Percentiles rank a stretch among this genome's conserved stretches.
These are phyloP conservation scores for Hartigia nigra DNA, from an alignment of 2,888 invertebrate species.

Conservation along the genomic window DNA sequence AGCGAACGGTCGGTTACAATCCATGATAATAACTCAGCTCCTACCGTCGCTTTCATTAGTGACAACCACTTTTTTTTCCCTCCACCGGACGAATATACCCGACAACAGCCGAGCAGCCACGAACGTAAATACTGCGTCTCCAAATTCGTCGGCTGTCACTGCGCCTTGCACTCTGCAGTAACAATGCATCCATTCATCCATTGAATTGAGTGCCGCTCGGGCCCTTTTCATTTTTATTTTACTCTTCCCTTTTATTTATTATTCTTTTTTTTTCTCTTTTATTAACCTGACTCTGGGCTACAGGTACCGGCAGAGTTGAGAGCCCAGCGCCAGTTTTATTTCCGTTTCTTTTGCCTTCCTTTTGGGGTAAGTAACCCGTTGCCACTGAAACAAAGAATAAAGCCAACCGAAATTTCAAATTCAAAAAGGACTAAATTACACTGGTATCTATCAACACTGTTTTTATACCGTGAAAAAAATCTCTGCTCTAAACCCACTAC, in stretches of 20 bases:
- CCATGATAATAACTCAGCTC: background rate
- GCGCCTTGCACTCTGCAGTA: conserved; percentile 35
- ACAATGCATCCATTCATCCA: conserved; percentile 49
- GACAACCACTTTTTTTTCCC: conserved; percentile 8
- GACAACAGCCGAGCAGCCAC: conserved; percentile 1
- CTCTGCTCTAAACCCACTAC: background rate
- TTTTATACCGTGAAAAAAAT: background rate
- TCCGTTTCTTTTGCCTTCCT: conserved; percentile 1
- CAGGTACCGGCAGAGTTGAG: background rate
- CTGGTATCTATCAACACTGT: background rate
- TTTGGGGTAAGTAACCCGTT: conserved; percentile 8
- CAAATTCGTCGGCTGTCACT: conserved; percentile 25
- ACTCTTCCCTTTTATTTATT: conserved; percentile 13
- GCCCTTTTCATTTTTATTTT: conserved; percentile 9
- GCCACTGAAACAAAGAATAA: background rate
- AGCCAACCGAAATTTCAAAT: background rate
- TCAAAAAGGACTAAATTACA: background rate
- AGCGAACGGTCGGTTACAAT: conserved; percentile 31
- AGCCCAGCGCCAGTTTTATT: conserved; percentile 18
- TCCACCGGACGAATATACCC: background rate
- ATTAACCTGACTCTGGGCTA: background rate
- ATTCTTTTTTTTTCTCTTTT: conserved; percentile 24
- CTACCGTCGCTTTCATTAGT: background rate
- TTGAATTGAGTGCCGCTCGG: conserved; percentile 36
- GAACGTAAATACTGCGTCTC: conserved; percentile 38